Evolutionary conservation across 1,140 invertebrate species (phyloP).

Genomic region (Eumeta japonica): DNA sequence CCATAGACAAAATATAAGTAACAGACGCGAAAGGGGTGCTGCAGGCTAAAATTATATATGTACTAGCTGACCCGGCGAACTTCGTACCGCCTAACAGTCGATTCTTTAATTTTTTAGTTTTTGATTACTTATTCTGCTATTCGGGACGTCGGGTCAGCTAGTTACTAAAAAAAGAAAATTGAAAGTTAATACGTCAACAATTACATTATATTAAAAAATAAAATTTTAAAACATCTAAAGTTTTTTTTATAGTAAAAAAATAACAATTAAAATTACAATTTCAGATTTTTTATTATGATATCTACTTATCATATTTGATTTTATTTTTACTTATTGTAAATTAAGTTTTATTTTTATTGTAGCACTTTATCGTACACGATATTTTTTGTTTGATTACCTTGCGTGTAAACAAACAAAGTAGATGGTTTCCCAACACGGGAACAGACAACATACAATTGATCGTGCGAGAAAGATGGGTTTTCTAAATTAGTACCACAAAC

Average conservation of each 20-base stretch:
- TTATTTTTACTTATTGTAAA: slow-evolving; percentile 1
- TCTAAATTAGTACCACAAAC: too few species aligned
- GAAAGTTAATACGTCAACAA: slow-evolving; percentile 1
- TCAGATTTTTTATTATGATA: neutral
- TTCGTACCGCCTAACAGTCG: neutral
- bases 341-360: slow-evolving; percentile 5
- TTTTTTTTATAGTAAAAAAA: neutral
- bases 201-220: slow-evolving; percentile 1
- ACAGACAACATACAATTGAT: too few species aligned
- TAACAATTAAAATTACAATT: neutral
- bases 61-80: neutral
- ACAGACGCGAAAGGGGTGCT: too few species aligned
- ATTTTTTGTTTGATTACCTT: slow-evolving; percentile 17
- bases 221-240: slow-evolving; percentile 1
- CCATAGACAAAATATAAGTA: too few species aligned
- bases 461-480: too few species aligned
- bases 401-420: slow-evolving; percentile 20
- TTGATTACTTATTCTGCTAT: neutral
- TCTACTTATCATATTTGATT: neutral
- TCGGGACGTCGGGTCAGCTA: slow-evolving; percentile 1
- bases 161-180: neutral
- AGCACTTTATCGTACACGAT: slow-evolving; percentile 15
- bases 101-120: neutral
- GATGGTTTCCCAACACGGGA: slow-evolving; percentile 36
- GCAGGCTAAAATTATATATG: neutral